Evolutionary conservation across 2,797 vertebrate genomes (phyloP), one percentile per base, ranked within the genome.

Genomic region (Takifugu ocellatus): DNA sequence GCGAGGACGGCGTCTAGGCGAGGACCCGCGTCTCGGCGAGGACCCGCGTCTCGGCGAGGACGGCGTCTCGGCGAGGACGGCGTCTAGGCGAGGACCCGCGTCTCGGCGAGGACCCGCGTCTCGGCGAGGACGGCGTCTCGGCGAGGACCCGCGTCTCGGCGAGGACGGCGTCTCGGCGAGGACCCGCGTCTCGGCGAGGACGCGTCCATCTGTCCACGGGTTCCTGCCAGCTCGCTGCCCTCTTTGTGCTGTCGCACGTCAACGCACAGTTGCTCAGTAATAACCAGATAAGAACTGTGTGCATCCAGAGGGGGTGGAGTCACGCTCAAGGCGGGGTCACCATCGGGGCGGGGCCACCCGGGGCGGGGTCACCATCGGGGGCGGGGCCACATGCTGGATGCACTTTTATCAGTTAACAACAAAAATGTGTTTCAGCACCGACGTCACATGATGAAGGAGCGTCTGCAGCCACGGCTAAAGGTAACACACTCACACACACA

Each of bases 261-360:
- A 81, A 66, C 66, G 25, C 78, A 59, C 84, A 83, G 69, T 91
- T 87, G 84, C 82, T 78, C 75, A 55, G 65, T 75, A 68, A 78
- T 81, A 73, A 75, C 24, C 0, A 8, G 63, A 67, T 72, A 82
- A 64, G 80, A 82, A 82, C 65, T 17, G 60, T 6, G 55, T 61
- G 43, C 14, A 1, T 5, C 3, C 43, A 44, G 4, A 44, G n/a
- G 43, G 43, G 36, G 36, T 9, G 36, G 68, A 36, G 69, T 67
- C 78, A 82, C 51, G 9, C 62, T 69, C 39, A 50, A 25, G 1
- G 21, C 21, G 21, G 21, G 21, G 21, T 21, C 21, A 21, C 21
- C 21, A 1, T 21, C 21, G 21, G 17, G 17, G 17, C 17, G 17
- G 17, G 17, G 17, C 17, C 17, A 21, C 17, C 17, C 17, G 17